Percentiles rank a stretch among this genome's conserved stretches.
Evolutionary conservation across 2,113 vertebrate genomes (phyloP).

Genomic region (Micronisus gabar): DNA sequence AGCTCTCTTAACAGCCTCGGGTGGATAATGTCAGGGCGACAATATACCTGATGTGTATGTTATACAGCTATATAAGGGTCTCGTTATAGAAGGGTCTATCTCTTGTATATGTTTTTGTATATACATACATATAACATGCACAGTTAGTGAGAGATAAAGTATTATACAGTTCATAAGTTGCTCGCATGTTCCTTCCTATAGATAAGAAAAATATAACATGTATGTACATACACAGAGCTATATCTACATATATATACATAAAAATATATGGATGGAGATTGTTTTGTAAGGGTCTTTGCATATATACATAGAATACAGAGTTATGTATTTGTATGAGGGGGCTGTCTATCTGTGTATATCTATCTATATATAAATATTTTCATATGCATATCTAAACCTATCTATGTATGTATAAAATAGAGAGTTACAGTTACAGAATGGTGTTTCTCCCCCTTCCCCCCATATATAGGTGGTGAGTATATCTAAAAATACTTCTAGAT

Average conservation of each 20-base stretch:
- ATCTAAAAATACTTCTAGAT: background rate
- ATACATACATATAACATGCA: no score
- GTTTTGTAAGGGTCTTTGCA: background rate
- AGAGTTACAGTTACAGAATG: background rate
- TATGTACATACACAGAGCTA: background rate
- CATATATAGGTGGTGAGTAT: background rate
- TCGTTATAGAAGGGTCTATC: no score
- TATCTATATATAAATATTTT: background rate
- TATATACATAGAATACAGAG: background rate
- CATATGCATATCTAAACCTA: background rate
- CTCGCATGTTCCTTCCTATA: background rate
- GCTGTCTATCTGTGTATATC: no score
- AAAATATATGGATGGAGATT: background rate
- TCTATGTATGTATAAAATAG: background rate
- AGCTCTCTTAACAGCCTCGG: no score
- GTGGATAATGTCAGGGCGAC: background rate
- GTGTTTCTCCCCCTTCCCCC: no score
- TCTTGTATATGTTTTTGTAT: background rate
- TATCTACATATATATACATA: background rate
- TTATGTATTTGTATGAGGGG: background rate
- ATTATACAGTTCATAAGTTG: background rate
- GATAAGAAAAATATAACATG: background rate
- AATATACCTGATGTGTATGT: no score
- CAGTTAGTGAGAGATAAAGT: no score
- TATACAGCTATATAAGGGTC: background rate